Percentiles rank a stretch among this genome's conserved stretches.
Evolutionary conservation across 1,140 invertebrate genomes (phyloP).

Genomic region (Brachionus sp.): DNA sequence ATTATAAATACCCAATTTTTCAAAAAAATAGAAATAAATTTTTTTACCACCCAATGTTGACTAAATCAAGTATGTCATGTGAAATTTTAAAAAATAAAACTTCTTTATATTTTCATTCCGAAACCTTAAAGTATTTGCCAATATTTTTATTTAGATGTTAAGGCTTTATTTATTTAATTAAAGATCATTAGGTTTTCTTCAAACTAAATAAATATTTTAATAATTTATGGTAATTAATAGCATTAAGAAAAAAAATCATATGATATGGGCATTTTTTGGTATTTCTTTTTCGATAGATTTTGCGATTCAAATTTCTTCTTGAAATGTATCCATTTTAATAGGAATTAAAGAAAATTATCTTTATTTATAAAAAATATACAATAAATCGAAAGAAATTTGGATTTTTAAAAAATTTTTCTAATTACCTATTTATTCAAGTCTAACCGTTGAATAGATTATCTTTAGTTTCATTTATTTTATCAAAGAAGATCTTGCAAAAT

Average conservation of each 20-base stretch:
- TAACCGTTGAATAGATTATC: no score
- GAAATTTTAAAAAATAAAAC: background rate
- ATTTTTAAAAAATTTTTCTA: no score
- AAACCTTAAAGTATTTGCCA: background rate
- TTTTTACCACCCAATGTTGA: no score
- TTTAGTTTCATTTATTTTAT: no score
- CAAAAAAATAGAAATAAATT: no score
- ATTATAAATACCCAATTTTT: no score
- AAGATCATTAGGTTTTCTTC: background rate
- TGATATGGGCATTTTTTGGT: background rate
- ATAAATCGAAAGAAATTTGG: no score
- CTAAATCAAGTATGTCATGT: background rate
- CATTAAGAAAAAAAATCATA: background rate
- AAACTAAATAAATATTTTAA: background rate
- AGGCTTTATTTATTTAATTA: background rate
- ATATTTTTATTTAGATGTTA: background rate
- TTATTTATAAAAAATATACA: no score
- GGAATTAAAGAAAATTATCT: no score
- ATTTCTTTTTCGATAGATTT: background rate
- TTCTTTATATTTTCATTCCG: background rate
- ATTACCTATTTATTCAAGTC: no score
- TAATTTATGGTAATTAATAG: background rate
- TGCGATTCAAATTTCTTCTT: background rate
- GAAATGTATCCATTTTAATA: background rate
- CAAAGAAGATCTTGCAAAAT: no score